A percentile compares a stretch with the other conserved stretches of the same genome.
These are phyloP conservation scores for Pseudoips prasinana DNA, from an alignment of 2,888 invertebrate species.

Conservation along the genomic window DNA sequence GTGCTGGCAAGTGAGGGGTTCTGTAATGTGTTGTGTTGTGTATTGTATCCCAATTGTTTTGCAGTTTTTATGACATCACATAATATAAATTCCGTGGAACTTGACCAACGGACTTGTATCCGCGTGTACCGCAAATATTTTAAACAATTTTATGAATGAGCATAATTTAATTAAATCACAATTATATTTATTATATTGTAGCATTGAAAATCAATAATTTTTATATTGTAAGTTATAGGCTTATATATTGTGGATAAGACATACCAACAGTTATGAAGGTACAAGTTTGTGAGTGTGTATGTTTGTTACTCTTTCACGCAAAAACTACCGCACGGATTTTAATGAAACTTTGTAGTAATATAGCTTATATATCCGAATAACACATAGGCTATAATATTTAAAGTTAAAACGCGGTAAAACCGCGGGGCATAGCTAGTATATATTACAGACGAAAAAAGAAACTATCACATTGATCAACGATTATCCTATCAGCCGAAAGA, in stretches of 20 bases:
- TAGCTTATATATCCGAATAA: no score
- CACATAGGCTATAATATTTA: no score
- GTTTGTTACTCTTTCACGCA: no score
- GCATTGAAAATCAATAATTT: slow-evolving; percentile 22
- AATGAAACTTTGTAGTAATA: no score
- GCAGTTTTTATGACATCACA: slow-evolving; percentile 50
- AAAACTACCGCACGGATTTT: no score
- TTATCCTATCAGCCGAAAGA: no score
- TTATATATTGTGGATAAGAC: slow-evolving; percentile 45
- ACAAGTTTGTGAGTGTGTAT: no score
- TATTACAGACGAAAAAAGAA: no score
- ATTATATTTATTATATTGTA: slow-evolving; percentile 27
- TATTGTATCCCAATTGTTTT: slow-evolving; percentile 51
- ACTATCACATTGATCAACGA: no score
- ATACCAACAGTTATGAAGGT: slow-evolving; percentile 40
- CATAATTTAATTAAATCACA: slow-evolving; percentile 37
- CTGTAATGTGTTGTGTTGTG: slow-evolving; percentile 45
- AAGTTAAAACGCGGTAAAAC: no score
- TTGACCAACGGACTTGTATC: slow-evolving; percentile 24
- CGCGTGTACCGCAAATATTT: slow-evolving; percentile 13
- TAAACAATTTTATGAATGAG: slow-evolving; percentile 19
- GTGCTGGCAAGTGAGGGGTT: slow-evolving; percentile 48
- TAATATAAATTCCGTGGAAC: slow-evolving; percentile 47
- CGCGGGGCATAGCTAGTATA: no score
- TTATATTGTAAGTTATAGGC: slow-evolving; percentile 24